Evolutionary conservation across 2,888 invertebrate species (phyloP), one percentile per base, ranked within the genome.

Genomic region (Temnothorax rugatulus): DNA sequence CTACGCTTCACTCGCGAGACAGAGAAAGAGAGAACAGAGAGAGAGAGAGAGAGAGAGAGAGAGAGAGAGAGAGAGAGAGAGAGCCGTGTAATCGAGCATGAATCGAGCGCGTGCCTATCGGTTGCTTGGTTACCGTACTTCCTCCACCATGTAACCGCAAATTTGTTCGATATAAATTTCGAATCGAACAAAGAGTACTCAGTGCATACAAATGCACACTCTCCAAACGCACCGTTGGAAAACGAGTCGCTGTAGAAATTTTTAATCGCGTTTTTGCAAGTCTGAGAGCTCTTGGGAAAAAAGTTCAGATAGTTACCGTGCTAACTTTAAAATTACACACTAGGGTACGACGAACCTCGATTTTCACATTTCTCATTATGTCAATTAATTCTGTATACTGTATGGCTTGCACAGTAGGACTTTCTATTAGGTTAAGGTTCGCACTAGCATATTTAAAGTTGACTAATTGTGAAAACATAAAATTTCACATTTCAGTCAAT

Each of bases 41-140:
- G 79, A 44, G n/a, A 69, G 44, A n/a, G 63, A 34, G 8, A 50
- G 8, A 25, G 47, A 13, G 11, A 66, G 52, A 66, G 34, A 81
- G 50, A 64, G 21, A 25, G 59, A 41, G 71, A 41, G 41, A 34
- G 18, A 69, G n/a, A 61, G 38, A 73, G 25, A 81, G 61, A 71
- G 25, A 57, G 63, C 34, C 54, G 11, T 68, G 57, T 79, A 79
- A 73, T 54, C 54, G 87, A 75, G 79, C 63, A 77, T 71, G 81
- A 77, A 79, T 73, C 38, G 63, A 63, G 73, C 68, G 69, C 77
- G 71, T 84, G 63, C 59, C 84, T 85, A 87, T 86, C 69, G 85
- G 86, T 90, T 84, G 83, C 83, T 41, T 74, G 90, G 84, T 87
- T 84, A 87, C 86, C 75, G 83, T 90, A 90, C 84, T 90, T 88